Conservation (phyloP, 2,888 invertebrate species). For the Labia minor region DNA sequence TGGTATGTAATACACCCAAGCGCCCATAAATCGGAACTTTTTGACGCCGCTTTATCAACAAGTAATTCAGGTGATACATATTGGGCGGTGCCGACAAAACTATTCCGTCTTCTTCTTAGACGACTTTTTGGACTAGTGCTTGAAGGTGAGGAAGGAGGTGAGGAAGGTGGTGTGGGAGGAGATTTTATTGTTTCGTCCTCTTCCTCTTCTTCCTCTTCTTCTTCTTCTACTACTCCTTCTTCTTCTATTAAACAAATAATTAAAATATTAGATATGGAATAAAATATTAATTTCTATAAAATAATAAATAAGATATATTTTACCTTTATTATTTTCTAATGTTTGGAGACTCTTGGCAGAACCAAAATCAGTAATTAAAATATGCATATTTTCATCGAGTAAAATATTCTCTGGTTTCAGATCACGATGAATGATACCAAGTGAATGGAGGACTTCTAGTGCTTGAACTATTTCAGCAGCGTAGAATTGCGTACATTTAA, state of each 20-base stretch:
- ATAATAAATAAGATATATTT: constrained; percentile 25
- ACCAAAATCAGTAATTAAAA: constrained; percentile 94
- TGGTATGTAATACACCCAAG: constrained; percentile 94
- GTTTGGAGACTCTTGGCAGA: constrained; percentile 70
- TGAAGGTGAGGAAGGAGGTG: too few species aligned
- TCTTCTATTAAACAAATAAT: too few species aligned
- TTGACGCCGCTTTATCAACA: constrained; percentile 57
- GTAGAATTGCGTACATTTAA: constrained; percentile 84
- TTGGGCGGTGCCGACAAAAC: constrained; percentile 97
- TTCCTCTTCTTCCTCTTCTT: too few species aligned
- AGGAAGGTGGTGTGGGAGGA: too few species aligned
- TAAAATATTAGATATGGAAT: too few species aligned
- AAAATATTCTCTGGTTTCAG: constrained; percentile 97
- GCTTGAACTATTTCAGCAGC: constrained; percentile 87
- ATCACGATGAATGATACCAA: constrained; percentile 88
- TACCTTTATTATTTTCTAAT: constrained; percentile 9
- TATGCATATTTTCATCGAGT: constrained; percentile 89
- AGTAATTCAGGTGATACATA: constrained; percentile 97
- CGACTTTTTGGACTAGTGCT: not conserved
- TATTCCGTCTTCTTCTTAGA: constrained; percentile 42
- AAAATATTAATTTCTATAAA: not conserved
- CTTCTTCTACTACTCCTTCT: too few species aligned
- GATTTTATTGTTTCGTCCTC: too few species aligned
- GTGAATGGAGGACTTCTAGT: constrained; percentile 78
- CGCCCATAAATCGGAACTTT: constrained; percentile 91